Evolutionary conservation across 2,888 invertebrate genomes (phyloP), one percentile per base, ranked within the genome.

Genomic region (Epirrhoe tristata): DNA sequence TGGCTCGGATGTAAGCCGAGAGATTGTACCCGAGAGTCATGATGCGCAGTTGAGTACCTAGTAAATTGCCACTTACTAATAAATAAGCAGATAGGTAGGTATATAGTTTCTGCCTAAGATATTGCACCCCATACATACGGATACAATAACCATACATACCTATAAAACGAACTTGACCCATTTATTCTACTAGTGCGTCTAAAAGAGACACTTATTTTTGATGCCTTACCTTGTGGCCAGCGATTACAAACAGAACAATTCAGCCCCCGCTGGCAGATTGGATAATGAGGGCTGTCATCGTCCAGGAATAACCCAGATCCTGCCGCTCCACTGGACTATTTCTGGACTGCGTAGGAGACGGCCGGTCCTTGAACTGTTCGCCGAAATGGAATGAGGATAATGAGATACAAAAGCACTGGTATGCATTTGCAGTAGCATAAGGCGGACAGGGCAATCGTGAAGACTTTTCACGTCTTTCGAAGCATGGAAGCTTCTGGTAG

Each of bases 281-380:
- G 70, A 81, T 79, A 78, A 81, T 78, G 76, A 74, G 75, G 72
- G 67, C 70, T 74, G 76, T 70, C 57, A 67, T 64, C 58, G 65
- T 56, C 57, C 66, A 58, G 64, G 55, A 74, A 70, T 68, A 62
- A 74, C 8, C 56, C 70, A 50, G 58, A 60, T 63, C 62, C 63
- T 63, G 66, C 54, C 56, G 24, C 53, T 53, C 56, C 43, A 50
- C 39, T 52, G 57, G 60, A 17, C 62, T 71, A 73, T 69, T 69
- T 64, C 50, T 53, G 63, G 50, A 57, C 58, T 55, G 65, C 67
- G 67, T 62, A 61, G 65, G 64, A 63, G 62, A 36, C 57, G 60
- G 32, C 36, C 24, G 32, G 32, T 53, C 56, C 46, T 54, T 55
- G 58, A 62, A 63, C 59, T 67, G 63, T 55, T 58, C 48, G 50